Conservation (phyloP, 2,888 invertebrate species). For the Andrena haemorrhoa region DNA sequence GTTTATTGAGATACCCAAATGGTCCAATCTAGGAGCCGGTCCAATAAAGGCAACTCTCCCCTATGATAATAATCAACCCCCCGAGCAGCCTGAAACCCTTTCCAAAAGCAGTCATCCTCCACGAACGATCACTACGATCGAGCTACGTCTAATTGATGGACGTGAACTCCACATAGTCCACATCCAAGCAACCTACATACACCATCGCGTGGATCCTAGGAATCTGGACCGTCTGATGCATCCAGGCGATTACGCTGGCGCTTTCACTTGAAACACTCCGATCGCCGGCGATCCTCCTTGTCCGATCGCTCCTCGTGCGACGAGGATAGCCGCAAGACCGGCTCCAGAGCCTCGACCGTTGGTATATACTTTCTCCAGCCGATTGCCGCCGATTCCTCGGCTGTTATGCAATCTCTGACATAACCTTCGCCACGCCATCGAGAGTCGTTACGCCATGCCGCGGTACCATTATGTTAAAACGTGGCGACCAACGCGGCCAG, state of each 20-base stretch:
- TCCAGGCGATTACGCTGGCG: conserved; percentile 53
- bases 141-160: background rate
- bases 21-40: too few species aligned
- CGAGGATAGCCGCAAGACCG: conserved; percentile 44
- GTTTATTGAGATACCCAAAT: too few species aligned
- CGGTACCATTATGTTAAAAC: conserved; percentile 60
- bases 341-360: conserved; percentile 40
- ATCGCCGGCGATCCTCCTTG: conserved; percentile 5
- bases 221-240: conserved; percentile 67
- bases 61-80: too few species aligned
- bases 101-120: too few species aligned
- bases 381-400: conserved; percentile 66
- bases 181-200: too few species aligned
- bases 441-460: conserved; percentile 70
- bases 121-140: too few species aligned
- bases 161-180: background rate
- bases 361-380: conserved; percentile 69
- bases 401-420: conserved; percentile 84
- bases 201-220: conserved; percentile 4
- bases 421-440: conserved; percentile 83
- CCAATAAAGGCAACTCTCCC: too few species aligned
- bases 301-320: conserved; percentile 30
- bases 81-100: too few species aligned
- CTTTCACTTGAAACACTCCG: conserved; percentile 60
- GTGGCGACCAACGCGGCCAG: conserved; percentile 22